These are phyloP conservation scores for Nothobranchius furzeri DNA, from an alignment of 2,113 vertebrate genomes.

Conservation along the genomic window DNA sequence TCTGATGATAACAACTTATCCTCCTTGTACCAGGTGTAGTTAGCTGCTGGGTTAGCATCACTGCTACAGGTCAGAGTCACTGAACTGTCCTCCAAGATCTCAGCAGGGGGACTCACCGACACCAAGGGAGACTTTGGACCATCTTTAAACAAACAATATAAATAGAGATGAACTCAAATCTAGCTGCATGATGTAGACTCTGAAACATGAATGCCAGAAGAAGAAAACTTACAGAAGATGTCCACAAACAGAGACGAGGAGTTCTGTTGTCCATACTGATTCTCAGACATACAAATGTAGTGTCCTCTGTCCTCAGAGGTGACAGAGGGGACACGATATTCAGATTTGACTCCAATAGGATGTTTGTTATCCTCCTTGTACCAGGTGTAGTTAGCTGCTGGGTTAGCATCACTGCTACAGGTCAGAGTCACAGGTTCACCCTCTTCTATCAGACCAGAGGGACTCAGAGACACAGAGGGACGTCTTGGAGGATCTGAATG, in stretches of 20 bases:
- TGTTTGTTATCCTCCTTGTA: conserved; percentile 8
- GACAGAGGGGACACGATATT: background rate
- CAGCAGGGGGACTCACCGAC: background rate
- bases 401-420: conserved; percentile 21
- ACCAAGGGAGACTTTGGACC: background rate
- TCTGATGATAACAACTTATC: background rate
- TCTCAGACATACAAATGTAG: conserved; percentile 2
- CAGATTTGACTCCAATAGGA: background rate
- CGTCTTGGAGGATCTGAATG: background rate
- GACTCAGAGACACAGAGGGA: background rate
- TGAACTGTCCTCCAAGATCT: conserved; percentile 8
- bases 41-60: conserved; percentile 31
- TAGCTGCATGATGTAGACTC: background rate
- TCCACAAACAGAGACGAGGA: background rate
- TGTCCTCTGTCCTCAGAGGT: conserved; percentile 1
- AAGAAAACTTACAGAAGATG: conserved; percentile 5
- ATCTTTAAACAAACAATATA: background rate
- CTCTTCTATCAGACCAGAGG: conserved; percentile 9
- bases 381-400: conserved; percentile 26
- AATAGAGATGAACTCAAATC: too few species aligned
- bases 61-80: conserved; percentile 6
- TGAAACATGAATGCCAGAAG: background rate
- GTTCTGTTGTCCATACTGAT: background rate
- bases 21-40: conserved; percentile 28
- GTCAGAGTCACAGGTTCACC: background rate